Evolutionary conservation across 2,797 vertebrate species (phyloP).

Genomic region (Enteromius thamalakanensis): DNA sequence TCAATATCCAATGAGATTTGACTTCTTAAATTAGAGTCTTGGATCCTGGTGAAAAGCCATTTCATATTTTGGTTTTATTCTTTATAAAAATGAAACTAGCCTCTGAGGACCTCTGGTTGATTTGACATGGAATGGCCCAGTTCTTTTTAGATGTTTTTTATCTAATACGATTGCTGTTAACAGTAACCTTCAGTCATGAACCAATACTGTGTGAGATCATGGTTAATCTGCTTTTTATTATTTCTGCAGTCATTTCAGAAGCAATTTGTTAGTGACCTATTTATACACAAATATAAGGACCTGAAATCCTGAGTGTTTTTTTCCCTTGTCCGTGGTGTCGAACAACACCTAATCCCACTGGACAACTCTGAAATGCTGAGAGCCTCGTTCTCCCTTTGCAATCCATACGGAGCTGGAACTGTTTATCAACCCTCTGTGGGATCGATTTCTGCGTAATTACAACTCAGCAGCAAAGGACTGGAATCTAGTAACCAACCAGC

Average conservation of each 20-base stretch:
- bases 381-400: conserved; percentile 20
- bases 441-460: conserved; percentile 67
- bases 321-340: neutral
- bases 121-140: neutral
- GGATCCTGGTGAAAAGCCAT: neutral
- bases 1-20: neutral
- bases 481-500: conserved; percentile 55
- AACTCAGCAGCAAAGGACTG: conserved; percentile 56
- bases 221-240: neutral
- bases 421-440: conserved; percentile 57
- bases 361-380: conserved; percentile 43
- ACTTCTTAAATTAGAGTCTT: neutral
- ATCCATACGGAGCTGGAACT: conserved; percentile 51
- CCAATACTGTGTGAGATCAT: conserved; percentile 1
- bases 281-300: neutral
- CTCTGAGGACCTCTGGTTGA: neutral
- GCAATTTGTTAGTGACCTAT: conserved; percentile 12
- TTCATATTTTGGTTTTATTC: neutral
- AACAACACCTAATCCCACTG: conserved; percentile 35
- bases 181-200: neutral
- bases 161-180: neutral
- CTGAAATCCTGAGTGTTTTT: conserved; percentile 3
- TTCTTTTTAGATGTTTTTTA: neutral
- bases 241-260: neutral
- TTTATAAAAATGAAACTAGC: neutral